Evolutionary conservation across 2,113 vertebrate genomes (phyloP), one percentile per base, ranked within the genome.

Genomic region (Archilochus colubris): DNA sequence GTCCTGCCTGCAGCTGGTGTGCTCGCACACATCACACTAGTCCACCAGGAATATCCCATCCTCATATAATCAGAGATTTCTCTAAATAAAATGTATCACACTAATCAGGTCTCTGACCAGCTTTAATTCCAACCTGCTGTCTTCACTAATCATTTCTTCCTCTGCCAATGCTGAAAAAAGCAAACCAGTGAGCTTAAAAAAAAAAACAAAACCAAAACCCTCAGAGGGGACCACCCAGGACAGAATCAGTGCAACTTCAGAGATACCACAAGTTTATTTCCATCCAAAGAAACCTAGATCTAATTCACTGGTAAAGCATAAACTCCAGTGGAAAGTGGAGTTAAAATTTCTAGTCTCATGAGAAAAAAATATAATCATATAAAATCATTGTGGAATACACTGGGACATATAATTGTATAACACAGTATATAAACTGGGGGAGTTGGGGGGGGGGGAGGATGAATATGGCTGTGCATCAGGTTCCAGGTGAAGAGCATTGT

Each of bases 11-110:
- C 14, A 21, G 24, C 67, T 62, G 48, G 48, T 50, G 14, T 30
- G 20, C 31, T 10, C 2, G 2, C 4, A 19, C 15, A 48, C 51
- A 58, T 17, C 38, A 12, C 2, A 3, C 50, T 12, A 2, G 31
- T 46, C 31, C 9, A 12, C 19, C n/a, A 38, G 54, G 24, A 80
- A 14, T 12, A 13, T 10, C 38, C 27, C 27, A 28, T 7, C n/a
- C 61, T 38, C 78, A 64, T 2, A 0, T 12, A 36, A 70, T 3
- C 43, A 63, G 10, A 28, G 10, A 55, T n/a, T 48, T 68, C 50
- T 36, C 7, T 57, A 54, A 44, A 76, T 57, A 44, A 58, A 62
- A 38, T 19, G 10, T 17, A 43, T 25, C 20, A 12, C 10, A n/a
- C 9, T 33, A 40, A 14, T 9, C 12, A 53, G 10, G n/a, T 19